These are phyloP conservation scores for Octopus sinensis DNA, from an alignment of 1,140 invertebrate species.

Conservation along the genomic window DNA sequence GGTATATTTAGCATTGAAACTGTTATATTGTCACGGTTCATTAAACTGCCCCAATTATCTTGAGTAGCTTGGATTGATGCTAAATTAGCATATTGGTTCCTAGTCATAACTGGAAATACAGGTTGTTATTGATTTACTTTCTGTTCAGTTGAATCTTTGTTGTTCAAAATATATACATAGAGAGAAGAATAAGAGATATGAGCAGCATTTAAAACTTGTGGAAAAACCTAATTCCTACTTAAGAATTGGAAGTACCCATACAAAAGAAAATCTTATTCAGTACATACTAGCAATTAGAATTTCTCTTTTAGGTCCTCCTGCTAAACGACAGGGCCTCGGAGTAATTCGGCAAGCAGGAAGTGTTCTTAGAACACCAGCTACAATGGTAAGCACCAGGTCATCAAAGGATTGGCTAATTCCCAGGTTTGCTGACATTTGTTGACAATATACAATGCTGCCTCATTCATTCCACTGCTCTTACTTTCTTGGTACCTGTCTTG, in stretches of 20 bases:
- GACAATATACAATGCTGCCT: constrained; percentile 9
- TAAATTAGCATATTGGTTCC: no score
- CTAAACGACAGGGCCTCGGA: constrained; percentile 51
- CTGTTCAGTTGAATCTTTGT: no score
- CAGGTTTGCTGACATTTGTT: constrained; percentile 26
- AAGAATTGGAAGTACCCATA: constrained; percentile 18
- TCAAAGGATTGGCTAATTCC: constrained; percentile 15
- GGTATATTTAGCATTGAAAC: no score
- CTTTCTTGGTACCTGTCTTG: constrained; percentile 5
- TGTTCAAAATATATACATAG: no score
- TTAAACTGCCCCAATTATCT: no score
- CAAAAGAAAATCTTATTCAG: constrained; percentile 11
- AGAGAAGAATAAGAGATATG: background rate
- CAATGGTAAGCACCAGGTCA: constrained; percentile 16
- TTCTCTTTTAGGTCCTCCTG: constrained; percentile 42
- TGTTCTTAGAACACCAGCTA: constrained; percentile 32
- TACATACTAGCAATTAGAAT: constrained; percentile 16
- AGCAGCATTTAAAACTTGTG: constrained; percentile 1
- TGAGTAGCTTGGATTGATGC: no score
- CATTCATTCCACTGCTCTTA: constrained; percentile 6
- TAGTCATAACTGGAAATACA: no score
- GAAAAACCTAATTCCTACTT: constrained; percentile 4
- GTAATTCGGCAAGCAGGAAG: constrained; percentile 48
- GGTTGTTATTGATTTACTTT: no score
- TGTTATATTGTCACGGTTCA: no score